Evolutionary conservation across 2,113 vertebrate genomes (phyloP).

Genomic region (Nycticryphes semicollaris): DNA sequence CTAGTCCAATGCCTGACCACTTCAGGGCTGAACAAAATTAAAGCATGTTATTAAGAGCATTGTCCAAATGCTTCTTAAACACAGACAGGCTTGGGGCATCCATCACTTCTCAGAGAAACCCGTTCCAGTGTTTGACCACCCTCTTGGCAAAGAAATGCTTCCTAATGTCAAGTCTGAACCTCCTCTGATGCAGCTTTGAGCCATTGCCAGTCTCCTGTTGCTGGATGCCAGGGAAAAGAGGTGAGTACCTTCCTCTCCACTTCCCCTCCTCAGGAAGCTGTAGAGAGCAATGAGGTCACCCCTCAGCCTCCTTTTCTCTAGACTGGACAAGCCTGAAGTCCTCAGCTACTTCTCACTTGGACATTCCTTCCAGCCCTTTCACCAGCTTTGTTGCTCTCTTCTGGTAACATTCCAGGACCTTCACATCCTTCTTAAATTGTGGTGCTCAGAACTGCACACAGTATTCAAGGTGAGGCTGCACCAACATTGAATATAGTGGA

Average conservation of each 20-base stretch:
- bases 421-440: neutral
- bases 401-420: neutral
- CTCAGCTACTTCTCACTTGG: neutral
- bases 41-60: neutral
- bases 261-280: neutral
- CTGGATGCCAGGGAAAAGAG: neutral
- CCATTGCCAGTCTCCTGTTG: neutral
- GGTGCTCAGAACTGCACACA: neutral
- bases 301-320: neutral
- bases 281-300: neutral
- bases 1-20: neutral
- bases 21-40: neutral
- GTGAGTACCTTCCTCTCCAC: neutral
- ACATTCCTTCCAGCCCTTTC: neutral
- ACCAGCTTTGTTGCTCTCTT: neutral
- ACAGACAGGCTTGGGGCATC: neutral
- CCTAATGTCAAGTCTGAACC: neutral
- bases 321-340: neutral
- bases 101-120: neutral
- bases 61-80: neutral
- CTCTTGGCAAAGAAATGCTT: neutral
- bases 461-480: neutral
- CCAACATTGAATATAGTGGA: fast-evolving
- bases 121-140: neutral
- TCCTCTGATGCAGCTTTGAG: neutral